Percentiles rank a stretch among this genome's conserved stretches.
phyloP scores from a whole-genome alignment of 2,888 invertebrate genomes.

The Leptogaster cylindrica region DNA sequence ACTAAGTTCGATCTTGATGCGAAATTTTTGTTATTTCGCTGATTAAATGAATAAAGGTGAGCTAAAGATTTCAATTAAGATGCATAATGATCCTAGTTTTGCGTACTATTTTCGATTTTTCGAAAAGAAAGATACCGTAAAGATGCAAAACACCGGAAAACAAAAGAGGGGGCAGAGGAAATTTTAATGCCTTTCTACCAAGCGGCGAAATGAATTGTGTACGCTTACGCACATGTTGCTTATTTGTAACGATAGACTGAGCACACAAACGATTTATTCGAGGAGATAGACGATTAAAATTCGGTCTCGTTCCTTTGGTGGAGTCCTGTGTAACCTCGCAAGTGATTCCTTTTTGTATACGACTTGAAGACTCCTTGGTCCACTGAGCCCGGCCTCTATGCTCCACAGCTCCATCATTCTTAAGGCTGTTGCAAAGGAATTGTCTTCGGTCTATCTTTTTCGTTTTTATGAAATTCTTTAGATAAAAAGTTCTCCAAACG shows the following conservation, averaged over 20 bases:
- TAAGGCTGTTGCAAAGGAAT: too few relatives aligned
- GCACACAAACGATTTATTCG: slow-evolving; percentile 41
- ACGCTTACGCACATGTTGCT: slow-evolving; percentile 43
- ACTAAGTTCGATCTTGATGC: neutral
- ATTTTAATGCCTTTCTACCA: neutral
- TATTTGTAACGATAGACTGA: slow-evolving; percentile 42
- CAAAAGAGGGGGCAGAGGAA: neutral
- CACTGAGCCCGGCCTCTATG: too few relatives aligned
- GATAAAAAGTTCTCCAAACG: too few relatives aligned
- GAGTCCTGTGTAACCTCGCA: neutral
- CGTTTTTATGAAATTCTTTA: too few relatives aligned
- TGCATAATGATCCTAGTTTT: too few relatives aligned
- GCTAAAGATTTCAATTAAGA: too few relatives aligned
- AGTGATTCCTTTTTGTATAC: neutral
- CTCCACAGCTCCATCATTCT: neutral
- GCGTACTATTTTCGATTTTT: neutral
- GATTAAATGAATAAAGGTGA: too few relatives aligned
- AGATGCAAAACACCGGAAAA: neutral
- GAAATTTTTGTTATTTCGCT: too few relatives aligned
- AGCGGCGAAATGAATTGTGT: slow-evolving; percentile 40
- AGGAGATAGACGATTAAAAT: slow-evolving; percentile 40
- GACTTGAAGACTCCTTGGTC: too few relatives aligned
- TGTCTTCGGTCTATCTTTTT: too few relatives aligned
- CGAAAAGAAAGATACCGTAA: neutral
- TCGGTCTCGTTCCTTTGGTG: neutral